phyloP scores from a whole-genome alignment of 2,113 vertebrate genomes.

The Brachionichthys hirsutus region DNA sequence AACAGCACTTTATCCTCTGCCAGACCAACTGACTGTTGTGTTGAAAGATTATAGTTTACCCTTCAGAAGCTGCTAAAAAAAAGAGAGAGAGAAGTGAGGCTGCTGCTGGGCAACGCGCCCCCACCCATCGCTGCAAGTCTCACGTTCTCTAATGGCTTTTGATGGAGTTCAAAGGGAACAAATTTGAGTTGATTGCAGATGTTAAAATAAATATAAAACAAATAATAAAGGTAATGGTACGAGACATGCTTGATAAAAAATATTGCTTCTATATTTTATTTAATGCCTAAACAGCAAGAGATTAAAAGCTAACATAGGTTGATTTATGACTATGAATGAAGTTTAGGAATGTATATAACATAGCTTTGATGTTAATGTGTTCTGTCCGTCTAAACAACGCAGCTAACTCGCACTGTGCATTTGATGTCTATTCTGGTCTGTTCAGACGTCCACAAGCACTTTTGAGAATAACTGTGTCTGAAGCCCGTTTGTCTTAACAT shows the following conservation, averaged over 20 bases:
- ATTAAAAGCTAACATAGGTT: constrained; percentile 47
- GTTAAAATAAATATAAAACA: constrained; percentile 20
- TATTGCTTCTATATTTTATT: constrained; percentile 44
- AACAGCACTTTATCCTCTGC: constrained; percentile 72
- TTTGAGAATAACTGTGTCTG: constrained; percentile 58
- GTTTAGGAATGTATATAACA: constrained; percentile 55
- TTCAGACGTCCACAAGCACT: constrained; percentile 70
- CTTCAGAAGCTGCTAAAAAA: constrained; percentile 54
- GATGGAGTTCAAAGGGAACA: constrained; percentile 38
- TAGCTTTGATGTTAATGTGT: constrained; percentile 52
- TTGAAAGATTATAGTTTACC: constrained; percentile 46
- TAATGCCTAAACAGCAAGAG: constrained; percentile 39
- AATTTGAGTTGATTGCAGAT: constrained; percentile 33
- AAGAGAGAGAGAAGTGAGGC: constrained; percentile 32
- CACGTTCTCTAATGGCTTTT: constrained; percentile 29
- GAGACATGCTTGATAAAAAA: constrained; percentile 32
- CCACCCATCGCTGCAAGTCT: constrained; percentile 19
- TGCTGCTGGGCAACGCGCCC: constrained; percentile 19
- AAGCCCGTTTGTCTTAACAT: constrained; percentile 69
- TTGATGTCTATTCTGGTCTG: constrained; percentile 65
- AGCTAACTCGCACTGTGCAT: constrained; percentile 67
- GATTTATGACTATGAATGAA: constrained; percentile 57
- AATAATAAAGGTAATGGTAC: constrained; percentile 21
- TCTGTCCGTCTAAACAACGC: constrained; percentile 67
- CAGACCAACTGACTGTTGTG: constrained; percentile 62